A percentile compares a stretch with the other conserved stretches of the same genome.
These are phyloP conservation scores for Ooceraea biroi DNA, from an alignment of 1,140 invertebrate species.

Conservation along the genomic window DNA sequence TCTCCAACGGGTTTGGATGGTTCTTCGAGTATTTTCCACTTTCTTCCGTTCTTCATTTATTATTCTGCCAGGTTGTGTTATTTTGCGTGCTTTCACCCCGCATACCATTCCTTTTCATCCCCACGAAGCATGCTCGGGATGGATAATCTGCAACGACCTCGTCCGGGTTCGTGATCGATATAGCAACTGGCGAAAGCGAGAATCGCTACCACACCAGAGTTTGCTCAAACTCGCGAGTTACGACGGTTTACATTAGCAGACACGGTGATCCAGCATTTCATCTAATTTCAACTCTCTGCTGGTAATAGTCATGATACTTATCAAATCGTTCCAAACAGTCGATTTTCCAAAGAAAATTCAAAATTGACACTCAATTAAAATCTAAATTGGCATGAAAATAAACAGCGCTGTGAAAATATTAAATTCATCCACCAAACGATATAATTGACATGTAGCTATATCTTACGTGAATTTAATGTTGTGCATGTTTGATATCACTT, in stretches of 20 bases:
- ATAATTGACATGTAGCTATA: not conserved
- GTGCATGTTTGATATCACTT: not conserved
- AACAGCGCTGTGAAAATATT: not conserved
- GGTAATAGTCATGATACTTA: constrained; percentile 12
- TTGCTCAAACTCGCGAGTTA: constrained; percentile 33
- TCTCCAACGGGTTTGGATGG: constrained; percentile 29
- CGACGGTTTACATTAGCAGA: constrained; percentile 32
- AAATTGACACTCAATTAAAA: not conserved
- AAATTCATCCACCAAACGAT: not conserved
- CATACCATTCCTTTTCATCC: constrained; percentile 18
- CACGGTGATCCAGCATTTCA: not conserved
- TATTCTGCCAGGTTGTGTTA: constrained; percentile 78
- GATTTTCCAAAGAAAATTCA: not conserved
- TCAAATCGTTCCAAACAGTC: not conserved
- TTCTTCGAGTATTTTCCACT: constrained; percentile 67
- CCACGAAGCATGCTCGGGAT: constrained; percentile 45
- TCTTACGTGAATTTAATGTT: not conserved
- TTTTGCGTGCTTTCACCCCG: constrained; percentile 69
- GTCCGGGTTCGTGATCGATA: constrained; percentile 64
- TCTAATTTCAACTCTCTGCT: constrained; percentile 34
- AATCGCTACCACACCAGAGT: constrained; percentile 2
- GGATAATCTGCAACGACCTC: constrained; percentile 59
- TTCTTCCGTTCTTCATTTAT: constrained; percentile 76
- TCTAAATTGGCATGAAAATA: not conserved
- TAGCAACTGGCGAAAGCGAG: constrained; percentile 19